Conservation (phyloP, 2,113 vertebrate species). For the Erythrolamprus reginae region DNA sequence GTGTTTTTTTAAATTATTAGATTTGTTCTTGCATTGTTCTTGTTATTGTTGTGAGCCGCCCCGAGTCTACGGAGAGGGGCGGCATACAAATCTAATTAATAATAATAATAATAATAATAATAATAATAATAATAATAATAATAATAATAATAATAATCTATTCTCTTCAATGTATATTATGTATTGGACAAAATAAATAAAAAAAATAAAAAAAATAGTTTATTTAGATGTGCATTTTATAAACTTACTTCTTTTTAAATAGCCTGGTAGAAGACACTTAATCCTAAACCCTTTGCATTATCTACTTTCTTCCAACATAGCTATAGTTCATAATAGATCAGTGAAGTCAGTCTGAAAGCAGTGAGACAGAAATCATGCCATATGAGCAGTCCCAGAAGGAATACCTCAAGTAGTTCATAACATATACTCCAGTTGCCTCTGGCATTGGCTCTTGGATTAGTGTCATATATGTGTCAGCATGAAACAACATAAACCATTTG, state of each 20-base stretch:
- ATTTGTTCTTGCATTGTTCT: too few species aligned
- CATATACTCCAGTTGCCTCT: slow-evolving; percentile 51
- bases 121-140: too few species aligned
- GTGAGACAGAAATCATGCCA: slow-evolving; percentile 53
- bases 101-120: too few species aligned
- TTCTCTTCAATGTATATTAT: too few species aligned
- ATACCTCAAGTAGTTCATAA: slow-evolving; percentile 55
- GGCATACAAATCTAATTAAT: too few species aligned
- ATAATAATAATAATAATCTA: too few species aligned
- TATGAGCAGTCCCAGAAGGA: slow-evolving; percentile 53
- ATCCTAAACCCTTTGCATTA: background rate
- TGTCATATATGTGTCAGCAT: slow-evolving; percentile 51
- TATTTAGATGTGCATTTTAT: background rate
- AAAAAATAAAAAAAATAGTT: too few species aligned
- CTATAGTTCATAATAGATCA: slow-evolving; percentile 47
- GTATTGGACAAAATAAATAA: too few species aligned
- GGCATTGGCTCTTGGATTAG: slow-evolving; percentile 58
- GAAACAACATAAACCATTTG: slow-evolving; percentile 54
- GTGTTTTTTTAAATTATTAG: too few species aligned
- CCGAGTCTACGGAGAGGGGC: too few species aligned
- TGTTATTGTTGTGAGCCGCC: too few species aligned
- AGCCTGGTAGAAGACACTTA: background rate
- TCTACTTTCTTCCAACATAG: slow-evolving; percentile 33
- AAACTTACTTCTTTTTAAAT: background rate
- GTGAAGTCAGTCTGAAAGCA: slow-evolving; percentile 56